A percentile compares a stretch with the other conserved stretches of the same genome.
Evolutionary conservation across 2,797 vertebrate species (phyloP).

Genomic region (Acropternis orthonyx): DNA sequence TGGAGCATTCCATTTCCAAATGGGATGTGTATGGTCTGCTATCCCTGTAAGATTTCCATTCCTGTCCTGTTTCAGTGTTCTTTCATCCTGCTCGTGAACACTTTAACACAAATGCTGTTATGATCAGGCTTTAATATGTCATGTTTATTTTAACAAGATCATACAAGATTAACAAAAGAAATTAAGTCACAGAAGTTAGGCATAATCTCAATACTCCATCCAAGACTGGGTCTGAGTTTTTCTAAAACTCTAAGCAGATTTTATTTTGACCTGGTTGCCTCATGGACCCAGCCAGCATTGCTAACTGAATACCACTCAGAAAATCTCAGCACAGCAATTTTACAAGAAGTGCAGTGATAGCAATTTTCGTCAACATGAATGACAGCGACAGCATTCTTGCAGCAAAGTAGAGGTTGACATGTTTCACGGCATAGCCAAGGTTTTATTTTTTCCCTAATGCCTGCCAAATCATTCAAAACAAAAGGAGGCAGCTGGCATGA

Average conservation of each 20-base stretch:
- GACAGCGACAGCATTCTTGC: neutral
- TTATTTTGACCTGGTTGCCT: neutral
- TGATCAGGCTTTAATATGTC: neutral
- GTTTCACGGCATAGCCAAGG: neutral
- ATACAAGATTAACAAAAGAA: neutral
- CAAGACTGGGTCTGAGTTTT: neutral
- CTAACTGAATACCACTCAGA: neutral
- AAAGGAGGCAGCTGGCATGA: conserved; percentile 5
- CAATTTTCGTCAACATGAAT: neutral
- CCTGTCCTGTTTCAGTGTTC: neutral
- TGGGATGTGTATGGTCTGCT: neutral
- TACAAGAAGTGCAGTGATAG: neutral
- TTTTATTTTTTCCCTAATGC: neutral
- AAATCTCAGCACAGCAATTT: neutral
- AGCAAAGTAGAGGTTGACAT: neutral
- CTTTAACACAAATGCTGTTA: neutral
- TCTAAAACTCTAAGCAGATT: neutral
- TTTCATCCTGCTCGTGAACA: neutral
- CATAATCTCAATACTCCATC: neutral
- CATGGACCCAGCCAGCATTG: neutral
- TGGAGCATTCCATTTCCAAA: neutral
- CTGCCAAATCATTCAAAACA: conserved; percentile 31
- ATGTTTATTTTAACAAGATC: neutral
- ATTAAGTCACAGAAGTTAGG: neutral
- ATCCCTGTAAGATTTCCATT: neutral